phyloP scores from a whole-genome alignment of 2,797 vertebrate species.

The Falco naumanni region DNA sequence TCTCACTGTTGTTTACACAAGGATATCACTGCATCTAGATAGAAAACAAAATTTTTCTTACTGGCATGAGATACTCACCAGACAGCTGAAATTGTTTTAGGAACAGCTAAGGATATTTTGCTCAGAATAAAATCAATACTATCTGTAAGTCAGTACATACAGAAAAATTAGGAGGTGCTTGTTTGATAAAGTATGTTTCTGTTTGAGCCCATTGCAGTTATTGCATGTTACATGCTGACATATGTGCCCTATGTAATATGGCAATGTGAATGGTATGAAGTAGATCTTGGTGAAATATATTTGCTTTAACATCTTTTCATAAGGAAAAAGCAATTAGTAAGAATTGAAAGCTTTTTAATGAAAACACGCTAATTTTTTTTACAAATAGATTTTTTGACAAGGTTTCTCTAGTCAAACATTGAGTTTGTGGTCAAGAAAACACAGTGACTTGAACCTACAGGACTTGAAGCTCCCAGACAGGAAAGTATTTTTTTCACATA shows the following conservation, averaged over 20 bases:
- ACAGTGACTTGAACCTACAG: neutral
- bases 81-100: neutral
- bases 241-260: neutral
- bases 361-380: neutral
- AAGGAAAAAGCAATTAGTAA: neutral
- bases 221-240: neutral
- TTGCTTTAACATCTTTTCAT: neutral
- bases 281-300: neutral
- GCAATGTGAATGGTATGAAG: neutral
- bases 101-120: neutral
- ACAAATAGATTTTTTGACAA: neutral
- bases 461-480: neutral
- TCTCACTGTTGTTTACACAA: conserved; percentile 23
- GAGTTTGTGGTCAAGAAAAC: neutral
- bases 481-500: neutral
- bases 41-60: neutral
- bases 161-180: neutral
- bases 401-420: neutral
- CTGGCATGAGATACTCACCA: neutral
- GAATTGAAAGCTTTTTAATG: neutral
- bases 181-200: neutral
- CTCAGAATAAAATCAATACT: neutral
- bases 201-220: neutral
- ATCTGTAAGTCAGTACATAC: neutral
- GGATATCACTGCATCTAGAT: neutral